Base-by-base conservation (phyloP, 2,797 vertebrate genomes). In the Scarus forsteni region DNA sequence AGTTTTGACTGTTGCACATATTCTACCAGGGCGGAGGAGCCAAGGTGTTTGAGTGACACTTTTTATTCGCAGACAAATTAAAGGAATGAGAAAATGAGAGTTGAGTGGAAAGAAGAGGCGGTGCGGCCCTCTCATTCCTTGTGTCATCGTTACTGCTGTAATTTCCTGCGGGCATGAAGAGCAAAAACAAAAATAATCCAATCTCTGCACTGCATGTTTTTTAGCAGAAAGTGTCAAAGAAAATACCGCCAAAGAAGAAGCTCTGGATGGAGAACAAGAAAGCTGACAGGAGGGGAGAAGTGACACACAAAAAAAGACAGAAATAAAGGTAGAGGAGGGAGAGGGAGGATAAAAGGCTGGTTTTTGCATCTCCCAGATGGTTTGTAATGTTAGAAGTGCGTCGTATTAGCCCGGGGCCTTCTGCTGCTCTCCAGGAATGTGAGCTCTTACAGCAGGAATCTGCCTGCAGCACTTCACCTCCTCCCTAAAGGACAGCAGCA, bases 301-400 rank as follows among this genome's bases (percentile, higher is more conserved):
- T 46, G 77, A 81, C 67, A 60, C 19, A 50, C 38, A 50, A 56
- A 68, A 45, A 63, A 1, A 6, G 16, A 56, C 15, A 59, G 34
- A 70, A 6, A 49, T 1, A 0, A 44, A 11, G 36, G 53, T 10
- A 13, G 36, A 56, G 48, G 51, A 66, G 43, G 66, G 59, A 60
- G 52, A 80, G 68, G 52, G 57, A 66, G 78, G 70, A 83, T 54
- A 75, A 85, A 70, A 79, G 56, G 66, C 77, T 67, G 79, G 73
- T 66, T 73, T 84, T 86, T 75, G 61, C 70, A 85, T 66, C 66
- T 60, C 82, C 75, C 83, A 66, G 83, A 77, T 79, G 85, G 76
- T 76, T 87, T 86, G 89, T 84, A 84, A 87, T 14, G 79, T 88
- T 86, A 89, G 83, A 85, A 81, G 87, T 79, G 86, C 62, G 82